Percentiles rank a stretch among this genome's conserved stretches.
phyloP scores from a whole-genome alignment of 2,113 vertebrate species.

The Myiagra hebetior region DNA sequence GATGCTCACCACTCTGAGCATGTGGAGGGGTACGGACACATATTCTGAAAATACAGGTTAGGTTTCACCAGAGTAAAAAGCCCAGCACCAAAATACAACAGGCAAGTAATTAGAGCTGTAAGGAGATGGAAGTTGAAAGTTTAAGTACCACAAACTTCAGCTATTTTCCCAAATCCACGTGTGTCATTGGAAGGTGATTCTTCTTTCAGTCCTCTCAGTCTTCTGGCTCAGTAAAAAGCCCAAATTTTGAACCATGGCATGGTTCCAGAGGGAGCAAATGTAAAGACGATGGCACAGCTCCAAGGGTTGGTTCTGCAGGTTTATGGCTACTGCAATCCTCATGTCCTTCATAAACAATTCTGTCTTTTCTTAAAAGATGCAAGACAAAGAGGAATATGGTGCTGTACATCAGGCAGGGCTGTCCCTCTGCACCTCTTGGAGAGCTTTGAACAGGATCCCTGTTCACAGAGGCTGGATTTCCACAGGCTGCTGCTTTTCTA shows the following conservation, averaged over 20 bases:
- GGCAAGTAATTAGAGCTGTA: not conserved
- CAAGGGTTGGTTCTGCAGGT: not conserved
- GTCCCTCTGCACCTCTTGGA: not conserved
- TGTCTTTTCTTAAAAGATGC: accelerated
- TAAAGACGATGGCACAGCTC: not conserved
- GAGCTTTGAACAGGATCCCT: not conserved
- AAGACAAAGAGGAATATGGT: not conserved
- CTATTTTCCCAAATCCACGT: not conserved
- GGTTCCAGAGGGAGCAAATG: not conserved
- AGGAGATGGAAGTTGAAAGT: not conserved
- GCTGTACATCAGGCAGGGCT: not conserved
- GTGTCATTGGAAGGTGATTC: not conserved
- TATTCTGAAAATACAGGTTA: not conserved
- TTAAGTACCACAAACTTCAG: not conserved
- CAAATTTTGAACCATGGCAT: not conserved
- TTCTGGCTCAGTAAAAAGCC: not conserved
- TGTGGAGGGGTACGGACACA: accelerated
- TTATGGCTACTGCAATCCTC: not conserved
- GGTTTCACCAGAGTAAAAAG: not conserved
- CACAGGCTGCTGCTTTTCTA: not conserved
- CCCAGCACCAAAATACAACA: not conserved
- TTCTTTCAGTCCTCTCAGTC: not conserved
- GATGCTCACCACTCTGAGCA: not conserved
- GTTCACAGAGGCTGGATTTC: not conserved
- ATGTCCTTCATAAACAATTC: not conserved